Base-by-base conservation (phyloP, 1,140 invertebrate genomes). In the Orussus abietinus region DNA sequence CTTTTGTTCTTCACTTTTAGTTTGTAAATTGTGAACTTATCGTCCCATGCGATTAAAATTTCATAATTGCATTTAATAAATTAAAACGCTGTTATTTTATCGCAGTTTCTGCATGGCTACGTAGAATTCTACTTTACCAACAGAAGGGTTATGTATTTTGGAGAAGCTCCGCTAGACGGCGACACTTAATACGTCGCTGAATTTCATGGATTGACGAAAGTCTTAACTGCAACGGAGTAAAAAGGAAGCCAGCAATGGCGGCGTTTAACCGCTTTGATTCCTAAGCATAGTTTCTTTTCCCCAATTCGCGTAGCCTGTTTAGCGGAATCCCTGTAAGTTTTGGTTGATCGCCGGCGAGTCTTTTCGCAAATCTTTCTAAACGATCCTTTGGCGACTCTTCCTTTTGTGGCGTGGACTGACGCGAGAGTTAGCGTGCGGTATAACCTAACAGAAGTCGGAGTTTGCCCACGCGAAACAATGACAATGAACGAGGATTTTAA, bases 401-500 rank as follows among this genome's bases (percentile, higher is more conserved):
- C 10, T 13, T 14, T 12, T 26, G 26, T n/a, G 33, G 3, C 11
- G 5, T 5, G 29, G 9, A 29, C 12, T 29, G 4, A 20, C n/a
- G 11, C 17, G 14, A 43, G n/a, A 13, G 36, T 45, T n/a, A n/a
- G 18, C 18, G 30, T n/a, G 25, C 29, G 12, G 10, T 49, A 51
- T 59, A 59, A 58, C 57, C 57, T 59, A 43, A 40, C 30, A 32
- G 11, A 34, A 38, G 44, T 51, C 45, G 31, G 45, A 47, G 52
- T 47, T 41, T 35, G 13, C 6, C 26, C 33, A 34, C 13, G 18
- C 36, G 25, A 45, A 30, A 64, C 73, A 59, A 80, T 80, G 78
- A 78, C 78, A 68, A 79, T 80, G 77, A 77, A 73, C 57, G 77
- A 79, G 51, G 77, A 81, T 62, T 78, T 84, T 47, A 83, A 80